These are phyloP conservation scores for Amblyornis subalaris DNA, from an alignment of 2,113 vertebrate species.

Conservation along the genomic window DNA sequence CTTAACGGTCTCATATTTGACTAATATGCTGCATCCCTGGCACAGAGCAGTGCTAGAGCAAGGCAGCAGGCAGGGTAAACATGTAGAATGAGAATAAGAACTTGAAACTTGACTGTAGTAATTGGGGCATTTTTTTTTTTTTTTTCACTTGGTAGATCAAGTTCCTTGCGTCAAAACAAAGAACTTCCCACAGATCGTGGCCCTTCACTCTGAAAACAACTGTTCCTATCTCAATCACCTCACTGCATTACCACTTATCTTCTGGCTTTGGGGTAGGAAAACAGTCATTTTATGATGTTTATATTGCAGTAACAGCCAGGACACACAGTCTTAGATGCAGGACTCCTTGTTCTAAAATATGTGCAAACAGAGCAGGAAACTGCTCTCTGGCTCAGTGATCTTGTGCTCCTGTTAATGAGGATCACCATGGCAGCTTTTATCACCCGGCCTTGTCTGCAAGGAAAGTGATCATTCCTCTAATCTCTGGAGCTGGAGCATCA, in stretches of 20 bases:
- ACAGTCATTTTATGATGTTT: not conserved
- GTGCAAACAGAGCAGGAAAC: not conserved
- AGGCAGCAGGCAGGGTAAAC: not conserved
- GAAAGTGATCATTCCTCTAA: not conserved
- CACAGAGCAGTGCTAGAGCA: not conserved
- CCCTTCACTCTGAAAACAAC: not conserved
- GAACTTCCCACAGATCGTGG: not conserved
- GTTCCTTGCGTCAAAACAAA: not conserved
- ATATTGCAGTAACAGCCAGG: not conserved
- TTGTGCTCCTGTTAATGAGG: not conserved
- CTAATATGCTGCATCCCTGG: not conserved
- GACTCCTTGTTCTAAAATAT: not conserved
- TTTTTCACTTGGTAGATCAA: not conserved
- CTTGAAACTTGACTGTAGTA: not conserved
- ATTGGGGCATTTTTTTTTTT: not conserved
- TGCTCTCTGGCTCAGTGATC: fast-evolving
- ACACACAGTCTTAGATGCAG: not conserved
- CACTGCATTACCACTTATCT: not conserved
- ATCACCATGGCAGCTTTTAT: not conserved
- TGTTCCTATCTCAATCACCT: not conserved
- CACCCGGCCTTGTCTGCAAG: not conserved
- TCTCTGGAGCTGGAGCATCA: not conserved
- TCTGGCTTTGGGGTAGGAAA: constrained; percentile 12
- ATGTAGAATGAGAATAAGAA: not conserved
- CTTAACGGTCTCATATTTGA: not conserved